These are phyloP conservation scores for Todus mexicanus DNA, from an alignment of 2,797 vertebrate species.

Conservation along the genomic window DNA sequence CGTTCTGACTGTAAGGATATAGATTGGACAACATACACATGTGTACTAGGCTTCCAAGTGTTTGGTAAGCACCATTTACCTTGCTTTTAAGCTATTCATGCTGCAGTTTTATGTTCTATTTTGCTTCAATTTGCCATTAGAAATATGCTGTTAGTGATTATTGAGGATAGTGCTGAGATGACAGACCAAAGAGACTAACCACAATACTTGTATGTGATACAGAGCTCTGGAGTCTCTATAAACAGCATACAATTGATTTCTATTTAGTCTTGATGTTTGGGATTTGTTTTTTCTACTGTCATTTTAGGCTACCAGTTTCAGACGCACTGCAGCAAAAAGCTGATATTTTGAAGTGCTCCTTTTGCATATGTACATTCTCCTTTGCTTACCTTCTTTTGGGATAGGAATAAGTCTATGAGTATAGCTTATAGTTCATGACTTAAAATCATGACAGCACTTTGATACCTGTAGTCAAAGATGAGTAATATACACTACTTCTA, in stretches of 20 bases:
- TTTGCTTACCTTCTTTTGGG: not conserved
- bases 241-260: not conserved
- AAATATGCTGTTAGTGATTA: not conserved
- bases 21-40: slow-evolving; percentile 95
- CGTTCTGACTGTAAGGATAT: slow-evolving; percentile 97
- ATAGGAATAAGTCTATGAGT: not conserved
- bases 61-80: slow-evolving; percentile 82
- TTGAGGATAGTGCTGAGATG: not conserved
- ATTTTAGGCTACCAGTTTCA: not conserved
- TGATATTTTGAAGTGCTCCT: not conserved
- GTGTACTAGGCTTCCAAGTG: slow-evolving; percentile 95
- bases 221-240: not conserved
- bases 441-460: not conserved
- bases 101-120: not conserved
- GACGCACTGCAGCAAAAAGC: not conserved
- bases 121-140: not conserved
- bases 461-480: not conserved
- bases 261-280: not conserved
- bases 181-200: not conserved
- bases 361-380: not conserved
- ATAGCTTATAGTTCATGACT: not conserved
- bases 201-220: not conserved
- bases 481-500: not conserved
- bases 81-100: not conserved
- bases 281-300: not conserved